Conservation (phyloP, 2,797 vertebrate species). For the Menidia menidia region DNA sequence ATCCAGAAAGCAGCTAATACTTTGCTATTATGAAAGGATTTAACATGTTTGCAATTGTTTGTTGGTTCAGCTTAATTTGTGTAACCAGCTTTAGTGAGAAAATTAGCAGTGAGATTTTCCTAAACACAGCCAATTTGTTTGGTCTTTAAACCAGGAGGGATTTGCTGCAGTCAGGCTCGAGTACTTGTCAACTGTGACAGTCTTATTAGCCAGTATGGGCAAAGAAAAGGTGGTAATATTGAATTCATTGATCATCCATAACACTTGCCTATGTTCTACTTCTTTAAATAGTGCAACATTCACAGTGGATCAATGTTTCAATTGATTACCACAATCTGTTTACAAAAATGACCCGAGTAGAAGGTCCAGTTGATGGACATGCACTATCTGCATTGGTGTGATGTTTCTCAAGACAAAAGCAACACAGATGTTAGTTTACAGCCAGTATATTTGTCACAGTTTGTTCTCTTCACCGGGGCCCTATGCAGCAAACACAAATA, state of each 20-base stretch:
- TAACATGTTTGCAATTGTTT: constrained; percentile 81
- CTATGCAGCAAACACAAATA: background rate
- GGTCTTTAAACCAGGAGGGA: constrained; percentile 68
- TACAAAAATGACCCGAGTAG: constrained; percentile 56
- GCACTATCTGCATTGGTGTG: constrained; percentile 4
- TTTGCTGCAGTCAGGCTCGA: constrained; percentile 52
- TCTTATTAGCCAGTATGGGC: constrained; percentile 63
- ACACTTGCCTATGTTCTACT: constrained; percentile 48
- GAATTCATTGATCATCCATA: constrained; percentile 62
- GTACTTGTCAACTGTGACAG: constrained; percentile 56
- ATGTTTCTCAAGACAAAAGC: constrained; percentile 1
- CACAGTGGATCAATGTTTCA: constrained; percentile 51
- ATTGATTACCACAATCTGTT: constrained; percentile 60
- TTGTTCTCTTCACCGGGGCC: background rate
- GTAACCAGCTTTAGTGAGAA: constrained; percentile 79
- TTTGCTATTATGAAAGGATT: constrained; percentile 79
- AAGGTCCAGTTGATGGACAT: constrained; percentile 46
- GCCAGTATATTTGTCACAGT: too few relatives aligned
- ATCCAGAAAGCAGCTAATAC: constrained; percentile 77
- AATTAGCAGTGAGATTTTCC: constrained; percentile 76
- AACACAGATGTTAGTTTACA: constrained; percentile 6
- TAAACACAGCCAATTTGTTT: constrained; percentile 74
- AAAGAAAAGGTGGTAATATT: constrained; percentile 61
- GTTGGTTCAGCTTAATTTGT: constrained; percentile 82
- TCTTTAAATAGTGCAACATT: constrained; percentile 45